Conservation (phyloP, 1,140 invertebrate genomes). For the Monomorium pharaonis region DNA sequence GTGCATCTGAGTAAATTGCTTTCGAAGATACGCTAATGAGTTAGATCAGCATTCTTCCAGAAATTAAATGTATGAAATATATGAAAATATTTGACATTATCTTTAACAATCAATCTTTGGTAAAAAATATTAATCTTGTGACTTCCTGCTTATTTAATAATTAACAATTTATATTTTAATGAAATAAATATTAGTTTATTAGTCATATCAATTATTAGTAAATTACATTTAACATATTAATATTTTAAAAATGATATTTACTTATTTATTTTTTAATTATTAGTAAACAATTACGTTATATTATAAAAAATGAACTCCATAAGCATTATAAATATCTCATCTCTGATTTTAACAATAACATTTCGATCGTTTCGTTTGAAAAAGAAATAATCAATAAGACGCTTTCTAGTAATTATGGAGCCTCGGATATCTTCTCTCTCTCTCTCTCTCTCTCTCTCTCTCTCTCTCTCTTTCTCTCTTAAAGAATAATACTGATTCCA, state of each 20-base stretch:
- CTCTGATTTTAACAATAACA: not conserved
- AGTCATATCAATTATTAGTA: not conserved
- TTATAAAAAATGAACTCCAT: not conserved
- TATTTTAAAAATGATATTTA: too few relatives aligned
- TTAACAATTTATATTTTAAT: not conserved
- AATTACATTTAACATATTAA: too few relatives aligned
- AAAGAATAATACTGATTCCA: not conserved
- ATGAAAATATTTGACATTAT: not conserved
- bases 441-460: not conserved
- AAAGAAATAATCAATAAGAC: not conserved
- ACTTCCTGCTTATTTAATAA: not conserved
- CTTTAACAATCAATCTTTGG: not conserved
- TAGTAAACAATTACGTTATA: not conserved
- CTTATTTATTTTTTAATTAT: not conserved
- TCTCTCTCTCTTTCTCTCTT: not conserved
- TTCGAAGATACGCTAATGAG: not conserved
- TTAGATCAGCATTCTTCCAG: not conserved
- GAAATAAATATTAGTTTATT: not conserved
- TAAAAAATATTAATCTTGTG: not conserved
- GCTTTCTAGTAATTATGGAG: not conserved
- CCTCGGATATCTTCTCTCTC: not conserved
- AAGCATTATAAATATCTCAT: not conserved
- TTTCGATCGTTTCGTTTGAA: not conserved
- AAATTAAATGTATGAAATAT: not conserved
- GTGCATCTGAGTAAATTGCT: constrained; percentile 1